phyloP scores from a whole-genome alignment of 2,113 vertebrate species.

The Bubo blakistoni region DNA sequence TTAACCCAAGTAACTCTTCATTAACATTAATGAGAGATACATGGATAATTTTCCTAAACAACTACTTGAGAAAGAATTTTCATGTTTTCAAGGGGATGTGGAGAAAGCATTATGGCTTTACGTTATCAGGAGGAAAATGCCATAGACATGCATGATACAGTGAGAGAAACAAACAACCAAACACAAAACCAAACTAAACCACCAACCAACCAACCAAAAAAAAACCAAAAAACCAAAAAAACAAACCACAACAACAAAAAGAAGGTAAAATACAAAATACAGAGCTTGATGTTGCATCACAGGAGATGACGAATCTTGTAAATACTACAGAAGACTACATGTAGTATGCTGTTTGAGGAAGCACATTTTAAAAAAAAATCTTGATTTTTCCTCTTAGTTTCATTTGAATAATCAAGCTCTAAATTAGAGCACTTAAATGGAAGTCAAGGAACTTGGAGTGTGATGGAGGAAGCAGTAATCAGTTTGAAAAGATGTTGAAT shows the following conservation, averaged over 20 bases:
- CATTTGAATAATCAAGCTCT: constrained; percentile 47
- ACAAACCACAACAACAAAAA: neutral
- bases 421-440: constrained; percentile 46
- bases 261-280: neutral
- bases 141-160: neutral
- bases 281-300: neutral
- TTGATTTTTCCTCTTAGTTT: constrained; percentile 21
- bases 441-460: constrained; percentile 37
- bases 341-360: neutral
- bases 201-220: neutral
- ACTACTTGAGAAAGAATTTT: neutral
- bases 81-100: neutral
- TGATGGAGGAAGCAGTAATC: constrained; percentile 44
- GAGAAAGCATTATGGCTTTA: neutral
- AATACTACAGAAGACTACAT: neutral
- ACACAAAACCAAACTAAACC: neutral
- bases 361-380: neutral
- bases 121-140: neutral
- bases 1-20: neutral
- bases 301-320: neutral
- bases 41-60: neutral
- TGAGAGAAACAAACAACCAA: neutral
- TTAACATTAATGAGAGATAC: neutral
- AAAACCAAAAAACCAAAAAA: neutral
- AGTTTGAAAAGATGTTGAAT: constrained; percentile 60